Evolutionary conservation across 2,888 invertebrate genomes (phyloP), one percentile per base, ranked within the genome.

Genomic region (Diploptera punctata): DNA sequence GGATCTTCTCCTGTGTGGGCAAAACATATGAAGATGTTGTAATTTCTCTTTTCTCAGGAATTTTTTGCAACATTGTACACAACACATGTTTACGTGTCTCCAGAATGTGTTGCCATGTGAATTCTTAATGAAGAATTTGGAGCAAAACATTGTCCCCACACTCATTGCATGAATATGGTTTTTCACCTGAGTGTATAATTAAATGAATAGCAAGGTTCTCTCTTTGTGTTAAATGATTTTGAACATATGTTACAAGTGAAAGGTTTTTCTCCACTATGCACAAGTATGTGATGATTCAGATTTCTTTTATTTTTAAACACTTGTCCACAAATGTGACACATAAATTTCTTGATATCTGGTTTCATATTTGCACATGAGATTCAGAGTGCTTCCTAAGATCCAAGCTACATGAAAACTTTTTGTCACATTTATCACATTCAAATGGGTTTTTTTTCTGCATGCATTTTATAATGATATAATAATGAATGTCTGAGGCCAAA

Each of bases 51-150:
- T 13, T 19, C 62, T 38, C 9, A 18, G 21, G n/a, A 62, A 62
- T 21, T 43, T 62, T 62, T 81, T 81, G 10, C 80, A 80, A 62
- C 81, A 81, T 33, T 81, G 80, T 24, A 80, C 80, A 24, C 81
- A 19, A 81, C 18, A 79, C 78, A 31, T 79, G 81, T 7, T 81
- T 81, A 10, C 80, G 75, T n/a, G 18, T 81, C 68, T 2, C 81
- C 81, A 16, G 78, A 81, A 72, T 81, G 81, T 43, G 80, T 77
- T 69, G 80, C 77, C 44, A 79, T 79, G 38, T 81, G 81, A 0
- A 80, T 80, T 24, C 80, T 69, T 5, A 72, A 52, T 16, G 73
- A 72, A 31, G 72, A 71, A 62, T 74, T 75, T 16, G 73, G 72
- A 1, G 74, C 61, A 33, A 75, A 75, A 2, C 38, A 65, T 9